Evolutionary conservation across 2,888 invertebrate species (phyloP), one percentile per base, ranked within the genome.

Genomic region (Calliscelio sp.): DNA sequence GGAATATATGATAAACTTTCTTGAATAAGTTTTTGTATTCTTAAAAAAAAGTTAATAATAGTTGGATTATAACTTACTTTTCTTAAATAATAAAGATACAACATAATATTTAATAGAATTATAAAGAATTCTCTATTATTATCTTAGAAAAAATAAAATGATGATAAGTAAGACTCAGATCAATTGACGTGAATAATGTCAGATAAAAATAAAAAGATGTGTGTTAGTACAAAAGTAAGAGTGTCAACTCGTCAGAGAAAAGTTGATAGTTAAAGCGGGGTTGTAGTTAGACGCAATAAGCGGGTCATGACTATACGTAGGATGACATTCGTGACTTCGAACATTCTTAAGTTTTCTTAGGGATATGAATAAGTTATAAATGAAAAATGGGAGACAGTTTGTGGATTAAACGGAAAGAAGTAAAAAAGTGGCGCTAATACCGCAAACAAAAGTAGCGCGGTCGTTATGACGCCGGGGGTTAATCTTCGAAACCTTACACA

Each of bases 231-330:
- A 44, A 71, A 71, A 71, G 49, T 49, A 71, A 71, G 49, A 71
- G 71, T 73, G 51, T 61, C 11, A 61, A 49, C 25, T 59, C 35
- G 51, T 38, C 20, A 8, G 20, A 14, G 2, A 38, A 59, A 73
- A 61, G 59, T 61, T 51, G 46, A 46, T n/a, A 59, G 22, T 25
- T 18, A 35, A 32, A 73, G 70, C 41, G 28, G 28, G n/a, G 14
- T n/a, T n/a, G 55, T 57, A 41, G 25, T 41, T 55, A 44, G 25
- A 7, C 24, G 71, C 44, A 38, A 68, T 78, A 78, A 78, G 41
- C 61, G 44, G 78, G 70, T 70, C 70, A 53, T 51, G 68, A 70
- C 61, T 78, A 78, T 78, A 59, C 49, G 49, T 16, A 4, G 49
- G 49, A 44, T 51, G 32, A 59, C 66, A 51, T 71, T 79, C 49